A percentile compares a stretch with the other conserved stretches of the same genome.
Evolutionary conservation across 2,888 invertebrate genomes (phyloP).

Genomic region (Hirtodrosophila confusa): DNA sequence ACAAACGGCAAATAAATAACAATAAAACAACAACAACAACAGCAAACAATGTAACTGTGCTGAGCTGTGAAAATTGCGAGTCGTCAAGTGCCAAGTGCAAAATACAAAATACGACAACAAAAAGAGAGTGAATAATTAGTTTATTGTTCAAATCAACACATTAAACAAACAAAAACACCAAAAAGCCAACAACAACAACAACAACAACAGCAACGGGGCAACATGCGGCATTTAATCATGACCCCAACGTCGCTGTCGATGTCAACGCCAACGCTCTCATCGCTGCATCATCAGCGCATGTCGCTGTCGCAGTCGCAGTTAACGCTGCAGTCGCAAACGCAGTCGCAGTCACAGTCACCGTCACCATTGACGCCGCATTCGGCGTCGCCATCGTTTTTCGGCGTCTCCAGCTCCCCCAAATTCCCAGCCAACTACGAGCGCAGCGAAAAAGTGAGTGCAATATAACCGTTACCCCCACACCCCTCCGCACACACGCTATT

Average conservation of each 20-base stretch:
- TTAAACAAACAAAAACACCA: conserved; percentile 1
- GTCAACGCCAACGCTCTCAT: conserved; percentile 70
- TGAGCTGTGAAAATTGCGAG: conserved; percentile 31
- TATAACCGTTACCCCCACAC: conserved; percentile 4
- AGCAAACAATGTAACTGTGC: conserved; percentile 60
- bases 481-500: background rate
- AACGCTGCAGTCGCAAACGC: conserved; percentile 38
- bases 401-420: conserved; percentile 64
- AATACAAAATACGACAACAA: conserved; percentile 18
- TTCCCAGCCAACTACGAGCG: conserved; percentile 80
- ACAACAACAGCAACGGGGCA: conserved; percentile 25
- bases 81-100: conserved; percentile 35
- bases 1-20: conserved; percentile 20
- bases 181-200: conserved; percentile 17
- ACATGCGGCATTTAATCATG: conserved; percentile 78
- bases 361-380: conserved; percentile 60
- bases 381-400: conserved; percentile 64
- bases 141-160: conserved; percentile 46
- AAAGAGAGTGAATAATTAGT: conserved; percentile 50
- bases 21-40: conserved; percentile 16
- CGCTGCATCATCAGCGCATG: conserved; percentile 70
- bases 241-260: conserved; percentile 73
- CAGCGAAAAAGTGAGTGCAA: conserved; percentile 81
- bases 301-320: conserved; percentile 44
- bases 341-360: conserved; percentile 48